Base-by-base conservation (phyloP, 1,140 invertebrate species). In the Pseudomyrmex dendroicus region DNA sequence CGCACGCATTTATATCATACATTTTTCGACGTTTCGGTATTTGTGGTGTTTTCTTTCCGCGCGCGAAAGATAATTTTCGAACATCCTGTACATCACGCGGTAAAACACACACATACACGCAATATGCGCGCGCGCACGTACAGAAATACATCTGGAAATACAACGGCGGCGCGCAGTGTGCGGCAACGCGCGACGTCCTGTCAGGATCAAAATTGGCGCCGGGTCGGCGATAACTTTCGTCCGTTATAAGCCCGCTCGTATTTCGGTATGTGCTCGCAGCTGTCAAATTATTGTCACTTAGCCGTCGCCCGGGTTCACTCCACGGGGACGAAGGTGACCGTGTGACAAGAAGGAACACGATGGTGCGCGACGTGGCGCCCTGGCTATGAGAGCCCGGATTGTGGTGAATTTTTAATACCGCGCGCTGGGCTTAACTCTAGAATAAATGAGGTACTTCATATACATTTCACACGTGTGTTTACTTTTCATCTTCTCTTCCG, bases 121-220 rank as follows among this genome's bases (percentile, higher is more conserved):
- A 9, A 13, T n/a, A 46, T 13, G 25, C 15, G 46, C n/a, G 35
- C 35, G 35, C 35, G 50, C 50, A 56, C 35, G 17, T 78, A 78
- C 59, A 46, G 67, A 54, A 72, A 76, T 77, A 35, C 5, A 22
- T 46, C 48, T 52, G 63, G 77, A 52, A 54, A 86, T 86, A 56
- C 57, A 73, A 9, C 15, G 48, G 9, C n/a, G 72, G 3, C 52
- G 25, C 20, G 13, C 9, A 57, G 35, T 35, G 35, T 35, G 35
- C 35, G 5, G 35, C 35, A 35, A 35, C 35, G 22, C 59, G 68
- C 54, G 73, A 83, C 67, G 66, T 25, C 74, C 83, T 86, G 86
- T 87, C 80, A 84, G 73, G 67, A 86, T 86, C 73, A 86, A 84
- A 87, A 87, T 87, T 87, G 86, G 86, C 85, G 80, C 72, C 80